phyloP scores from a whole-genome alignment of 2,113 vertebrate genomes.

The Leptosomus discolor region DNA sequence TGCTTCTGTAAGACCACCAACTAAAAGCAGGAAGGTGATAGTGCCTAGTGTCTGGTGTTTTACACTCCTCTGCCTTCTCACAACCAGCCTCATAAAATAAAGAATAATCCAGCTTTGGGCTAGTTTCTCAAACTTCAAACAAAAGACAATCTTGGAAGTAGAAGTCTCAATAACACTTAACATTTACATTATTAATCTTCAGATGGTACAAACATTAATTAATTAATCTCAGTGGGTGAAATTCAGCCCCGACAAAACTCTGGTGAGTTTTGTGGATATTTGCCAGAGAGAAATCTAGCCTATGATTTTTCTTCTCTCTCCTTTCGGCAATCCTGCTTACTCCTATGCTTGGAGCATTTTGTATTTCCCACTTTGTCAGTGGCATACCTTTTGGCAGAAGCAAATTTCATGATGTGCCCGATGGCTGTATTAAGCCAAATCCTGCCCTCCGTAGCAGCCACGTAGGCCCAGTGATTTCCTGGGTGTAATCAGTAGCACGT shows the following conservation, averaged over 20 bases:
- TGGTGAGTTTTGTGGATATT: not conserved
- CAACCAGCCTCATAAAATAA: not conserved
- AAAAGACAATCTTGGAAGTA: not conserved
- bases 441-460: not conserved
- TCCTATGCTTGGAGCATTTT: not conserved
- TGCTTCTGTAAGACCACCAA: not conserved
- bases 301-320: not conserved
- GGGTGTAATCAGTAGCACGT: not conserved
- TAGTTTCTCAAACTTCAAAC: not conserved
- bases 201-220: not conserved
- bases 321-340: not conserved
- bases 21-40: not conserved
- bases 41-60: not conserved
- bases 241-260: not conserved
- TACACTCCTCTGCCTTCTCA: not conserved
- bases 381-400: not conserved
- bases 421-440: not conserved
- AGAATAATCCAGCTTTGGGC: not conserved
- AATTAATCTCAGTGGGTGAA: not conserved
- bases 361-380: not conserved
- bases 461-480: not conserved
- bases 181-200: not conserved
- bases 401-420: not conserved
- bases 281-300: not conserved
- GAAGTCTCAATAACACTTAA: not conserved